Evolutionary conservation across 1,140 invertebrate genomes (phyloP).

Genomic region (Phenacoccus solenopsis): DNA sequence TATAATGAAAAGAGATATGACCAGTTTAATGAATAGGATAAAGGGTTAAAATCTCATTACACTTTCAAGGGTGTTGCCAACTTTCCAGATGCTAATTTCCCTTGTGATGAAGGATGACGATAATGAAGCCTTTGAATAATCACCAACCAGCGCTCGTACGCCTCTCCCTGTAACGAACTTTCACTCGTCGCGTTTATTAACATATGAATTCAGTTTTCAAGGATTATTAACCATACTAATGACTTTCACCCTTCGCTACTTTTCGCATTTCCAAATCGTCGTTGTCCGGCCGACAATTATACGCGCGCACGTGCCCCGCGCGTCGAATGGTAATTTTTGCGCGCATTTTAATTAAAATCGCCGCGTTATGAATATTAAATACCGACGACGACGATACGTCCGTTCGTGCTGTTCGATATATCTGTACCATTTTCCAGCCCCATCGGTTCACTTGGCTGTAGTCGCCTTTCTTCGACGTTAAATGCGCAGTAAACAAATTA

Average conservation of each 20-base stretch:
- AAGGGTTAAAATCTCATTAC: conserved; percentile 13
- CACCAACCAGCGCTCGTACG: not conserved
- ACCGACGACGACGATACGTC: no score
- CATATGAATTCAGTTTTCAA: conserved; percentile 18
- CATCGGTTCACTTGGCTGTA: no score
- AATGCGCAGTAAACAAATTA: no score
- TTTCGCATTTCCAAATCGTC: not conserved
- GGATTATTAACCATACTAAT: conserved; percentile 13
- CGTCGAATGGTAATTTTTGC: no score
- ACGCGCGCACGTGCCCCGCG: not conserved
- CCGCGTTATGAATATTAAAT: no score
- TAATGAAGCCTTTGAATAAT: conserved; percentile 18
- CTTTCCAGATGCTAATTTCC: conserved; percentile 15
- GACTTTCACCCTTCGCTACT: conserved; percentile 4
- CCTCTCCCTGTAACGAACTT: not conserved
- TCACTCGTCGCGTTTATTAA: conserved; percentile 8
- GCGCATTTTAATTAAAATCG: no score
- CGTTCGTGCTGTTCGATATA: no score
- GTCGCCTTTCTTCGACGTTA: no score
- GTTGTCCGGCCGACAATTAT: conserved; percentile 11
- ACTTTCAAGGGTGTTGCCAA: conserved; percentile 8
- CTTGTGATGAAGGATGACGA: conserved; percentile 10
- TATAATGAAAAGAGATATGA: conserved; percentile 16
- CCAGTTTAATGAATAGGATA: conserved; percentile 15
- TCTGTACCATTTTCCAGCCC: no score